Evolutionary conservation across 1,140 invertebrate genomes (phyloP).

Genomic region (Drosophila cardini): DNA sequence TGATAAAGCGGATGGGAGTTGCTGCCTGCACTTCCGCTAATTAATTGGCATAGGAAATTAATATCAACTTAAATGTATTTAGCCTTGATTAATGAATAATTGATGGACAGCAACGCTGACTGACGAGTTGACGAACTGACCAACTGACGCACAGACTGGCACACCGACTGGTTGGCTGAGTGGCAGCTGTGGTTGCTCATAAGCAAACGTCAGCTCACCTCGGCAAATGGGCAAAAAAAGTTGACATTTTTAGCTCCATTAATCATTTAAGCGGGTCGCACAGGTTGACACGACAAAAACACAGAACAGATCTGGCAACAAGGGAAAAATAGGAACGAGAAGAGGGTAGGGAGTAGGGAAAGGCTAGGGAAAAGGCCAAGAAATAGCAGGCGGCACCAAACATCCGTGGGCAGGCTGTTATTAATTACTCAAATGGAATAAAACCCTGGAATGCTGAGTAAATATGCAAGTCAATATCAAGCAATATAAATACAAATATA

Average conservation of each 20-base stretch:
- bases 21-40: slow-evolving; percentile 44
- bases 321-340: slow-evolving; percentile 1
- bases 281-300: slow-evolving; percentile 50
- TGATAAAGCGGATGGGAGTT: background rate
- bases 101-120: slow-evolving; percentile 36
- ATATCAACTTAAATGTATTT: slow-evolving; percentile 55
- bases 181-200: slow-evolving; percentile 36
- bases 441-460: slow-evolving; percentile 6
- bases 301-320: slow-evolving; percentile 10
- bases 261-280: slow-evolving; percentile 57
- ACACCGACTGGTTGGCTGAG: slow-evolving; percentile 6
- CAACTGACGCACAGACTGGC: background rate
- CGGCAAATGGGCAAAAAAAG: slow-evolving; percentile 31
- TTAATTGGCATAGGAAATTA: slow-evolving; percentile 54
- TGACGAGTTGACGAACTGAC: slow-evolving; percentile 9
- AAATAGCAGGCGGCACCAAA: slow-evolving; percentile 18
- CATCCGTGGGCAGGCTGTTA: slow-evolving; percentile 25
- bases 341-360: background rate
- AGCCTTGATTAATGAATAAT: slow-evolving; percentile 56
- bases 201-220: slow-evolving; percentile 30
- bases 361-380: slow-evolving; percentile 3
- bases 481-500: slow-evolving; percentile 31
- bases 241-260: slow-evolving; percentile 55
- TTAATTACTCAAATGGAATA: slow-evolving; percentile 51
- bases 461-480: slow-evolving; percentile 38